Evolutionary conservation across 2,888 invertebrate genomes (phyloP).

Genomic region (Masnerella sp.): DNA sequence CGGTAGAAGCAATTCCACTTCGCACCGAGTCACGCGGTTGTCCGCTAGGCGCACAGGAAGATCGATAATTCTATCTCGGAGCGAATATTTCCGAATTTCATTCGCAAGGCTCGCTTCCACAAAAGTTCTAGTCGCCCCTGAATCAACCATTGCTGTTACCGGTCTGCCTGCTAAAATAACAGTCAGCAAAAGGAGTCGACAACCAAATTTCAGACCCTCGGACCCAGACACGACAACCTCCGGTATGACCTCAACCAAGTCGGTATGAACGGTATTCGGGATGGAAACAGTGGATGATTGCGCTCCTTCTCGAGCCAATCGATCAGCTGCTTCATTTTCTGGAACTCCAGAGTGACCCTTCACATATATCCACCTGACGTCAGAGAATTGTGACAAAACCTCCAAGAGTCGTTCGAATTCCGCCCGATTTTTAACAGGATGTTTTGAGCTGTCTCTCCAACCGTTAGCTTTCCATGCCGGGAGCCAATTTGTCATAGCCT

Average conservation of each 20-base stretch:
- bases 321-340: background rate
- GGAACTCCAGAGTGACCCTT: background rate
- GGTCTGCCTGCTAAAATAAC: background rate
- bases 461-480: background rate
- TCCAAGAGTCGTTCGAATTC: background rate
- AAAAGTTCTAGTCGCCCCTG: conserved; percentile 10
- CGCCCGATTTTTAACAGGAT: background rate
- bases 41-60: background rate
- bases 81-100: background rate
- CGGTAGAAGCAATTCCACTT: background rate
- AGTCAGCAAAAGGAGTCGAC: background rate
- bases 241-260: background rate
- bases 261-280: too few relatives aligned
- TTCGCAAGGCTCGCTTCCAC: background rate
- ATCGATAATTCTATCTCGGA: background rate
- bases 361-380: background rate
- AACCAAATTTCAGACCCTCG: too few relatives aligned
- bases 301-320: conserved; percentile 1
- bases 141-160: background rate
- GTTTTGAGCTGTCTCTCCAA: background rate
- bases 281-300: too few relatives aligned
- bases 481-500: background rate
- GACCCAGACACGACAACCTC: background rate
- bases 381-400: background rate
- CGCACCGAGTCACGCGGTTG: background rate